Evolutionary conservation across 2,888 invertebrate species (phyloP).

Genomic region (Lycaena phlaeas): DNA sequence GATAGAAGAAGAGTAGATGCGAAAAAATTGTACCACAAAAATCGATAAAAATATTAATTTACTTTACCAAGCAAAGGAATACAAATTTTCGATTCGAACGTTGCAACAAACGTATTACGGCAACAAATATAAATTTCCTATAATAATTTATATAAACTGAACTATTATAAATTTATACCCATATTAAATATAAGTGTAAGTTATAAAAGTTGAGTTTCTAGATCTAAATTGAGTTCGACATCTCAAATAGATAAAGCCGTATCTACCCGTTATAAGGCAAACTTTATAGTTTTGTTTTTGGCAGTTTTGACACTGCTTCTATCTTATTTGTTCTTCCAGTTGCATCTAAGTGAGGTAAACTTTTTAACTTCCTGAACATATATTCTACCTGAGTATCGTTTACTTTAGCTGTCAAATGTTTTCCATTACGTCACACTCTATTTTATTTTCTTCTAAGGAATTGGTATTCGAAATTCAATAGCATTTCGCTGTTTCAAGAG

Average conservation of each 20-base stretch:
- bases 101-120: too few relatives aligned
- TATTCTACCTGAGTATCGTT: constrained; percentile 53
- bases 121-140: too few relatives aligned
- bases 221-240: constrained; percentile 65
- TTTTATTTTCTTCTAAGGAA: not conserved
- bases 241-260: constrained; percentile 66
- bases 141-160: too few relatives aligned
- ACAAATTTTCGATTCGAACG: too few relatives aligned
- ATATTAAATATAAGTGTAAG: constrained; percentile 18
- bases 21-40: too few relatives aligned
- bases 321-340: constrained; percentile 67
- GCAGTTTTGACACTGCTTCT: constrained; percentile 69
- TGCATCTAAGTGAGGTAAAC: constrained; percentile 59
- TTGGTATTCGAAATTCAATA: too few relatives aligned
- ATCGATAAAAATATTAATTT: too few relatives aligned
- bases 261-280: constrained; percentile 64
- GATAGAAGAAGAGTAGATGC: too few relatives aligned
- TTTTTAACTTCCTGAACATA: constrained; percentile 62
- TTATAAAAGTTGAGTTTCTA: constrained; percentile 42
- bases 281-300: constrained; percentile 75
- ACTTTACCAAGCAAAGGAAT: too few relatives aligned
- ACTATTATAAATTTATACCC: not conserved
- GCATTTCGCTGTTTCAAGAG: too few relatives aligned
- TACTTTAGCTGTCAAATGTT: constrained; percentile 39
- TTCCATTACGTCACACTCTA: constrained; percentile 30